Evolutionary conservation across 2,113 vertebrate genomes (phyloP).

Genomic region (Phalacrocorax aristotelis): DNA sequence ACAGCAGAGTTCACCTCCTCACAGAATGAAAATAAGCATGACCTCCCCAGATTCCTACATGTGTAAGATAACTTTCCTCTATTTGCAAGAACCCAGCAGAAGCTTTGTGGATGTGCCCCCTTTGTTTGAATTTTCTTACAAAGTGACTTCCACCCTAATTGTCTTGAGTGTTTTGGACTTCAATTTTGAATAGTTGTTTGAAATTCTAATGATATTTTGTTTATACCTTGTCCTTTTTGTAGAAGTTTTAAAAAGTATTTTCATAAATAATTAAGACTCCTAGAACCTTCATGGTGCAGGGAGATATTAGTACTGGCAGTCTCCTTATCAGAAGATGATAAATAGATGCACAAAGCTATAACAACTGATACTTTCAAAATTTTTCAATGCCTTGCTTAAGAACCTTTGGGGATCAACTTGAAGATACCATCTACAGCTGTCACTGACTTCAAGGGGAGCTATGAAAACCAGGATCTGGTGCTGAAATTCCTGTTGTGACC

Average conservation of each 20-base stretch:
- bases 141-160: background rate
- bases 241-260: background rate
- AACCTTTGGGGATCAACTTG: background rate
- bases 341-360: background rate
- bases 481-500: background rate
- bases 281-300: background rate
- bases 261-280: background rate
- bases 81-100: background rate
- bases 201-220: background rate
- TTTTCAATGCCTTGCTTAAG: background rate
- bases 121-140: background rate
- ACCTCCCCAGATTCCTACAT: background rate
- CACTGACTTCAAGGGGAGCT: background rate
- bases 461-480: background rate
- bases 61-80: background rate
- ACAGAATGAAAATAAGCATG: background rate
- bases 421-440: background rate
- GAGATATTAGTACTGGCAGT: background rate
- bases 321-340: background rate
- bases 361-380: background rate
- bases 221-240: background rate
- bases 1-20: background rate
- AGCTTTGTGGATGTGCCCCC: background rate
- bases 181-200: background rate
- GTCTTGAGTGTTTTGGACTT: background rate